Evolutionary conservation across 2,797 vertebrate genomes (phyloP).

Genomic region (Cynodonichthys magdalenae): DNA sequence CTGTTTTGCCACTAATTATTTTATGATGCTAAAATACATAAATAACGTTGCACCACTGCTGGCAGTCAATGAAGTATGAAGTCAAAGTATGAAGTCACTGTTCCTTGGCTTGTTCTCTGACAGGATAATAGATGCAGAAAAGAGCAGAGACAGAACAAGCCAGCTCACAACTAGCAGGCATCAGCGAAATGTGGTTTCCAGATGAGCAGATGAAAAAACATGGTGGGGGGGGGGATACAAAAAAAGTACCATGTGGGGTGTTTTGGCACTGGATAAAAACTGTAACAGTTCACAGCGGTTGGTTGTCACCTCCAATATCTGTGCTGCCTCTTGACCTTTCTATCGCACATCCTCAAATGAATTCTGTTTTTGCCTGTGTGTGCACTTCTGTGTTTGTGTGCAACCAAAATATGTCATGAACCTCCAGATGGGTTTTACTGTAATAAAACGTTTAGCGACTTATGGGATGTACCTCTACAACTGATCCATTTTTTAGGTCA

Average conservation of each 20-base stretch:
- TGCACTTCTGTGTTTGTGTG: no score
- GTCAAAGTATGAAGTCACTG: conserved; percentile 63
- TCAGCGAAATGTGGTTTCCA: conserved; percentile 51
- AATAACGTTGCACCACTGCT: conserved; percentile 26
- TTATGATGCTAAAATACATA: conserved; percentile 27
- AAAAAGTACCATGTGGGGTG: conserved; percentile 20
- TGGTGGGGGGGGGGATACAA: background rate
- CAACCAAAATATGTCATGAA: no score
- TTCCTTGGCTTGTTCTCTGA: conserved; percentile 40
- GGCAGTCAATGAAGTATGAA: conserved; percentile 54
- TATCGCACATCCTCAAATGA: no score
- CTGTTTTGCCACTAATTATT: conserved; percentile 28
- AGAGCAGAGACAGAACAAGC: conserved; percentile 38
- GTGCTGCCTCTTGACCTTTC: background rate
- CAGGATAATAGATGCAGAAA: conserved; percentile 59
- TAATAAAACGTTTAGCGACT: no score
- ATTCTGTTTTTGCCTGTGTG: no score
- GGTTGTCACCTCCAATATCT: background rate
- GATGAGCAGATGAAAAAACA: conserved; percentile 54
- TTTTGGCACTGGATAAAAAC: conserved; percentile 25
- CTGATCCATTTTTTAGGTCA: no score
- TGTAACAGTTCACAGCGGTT: conserved; percentile 5
- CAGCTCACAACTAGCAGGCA: conserved; percentile 23
- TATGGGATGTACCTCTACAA: no score
- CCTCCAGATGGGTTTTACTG: no score